phyloP scores from a whole-genome alignment of 35 echinoderm and acorn worm genomes.

The Heliocidaris tuberculata region DNA sequence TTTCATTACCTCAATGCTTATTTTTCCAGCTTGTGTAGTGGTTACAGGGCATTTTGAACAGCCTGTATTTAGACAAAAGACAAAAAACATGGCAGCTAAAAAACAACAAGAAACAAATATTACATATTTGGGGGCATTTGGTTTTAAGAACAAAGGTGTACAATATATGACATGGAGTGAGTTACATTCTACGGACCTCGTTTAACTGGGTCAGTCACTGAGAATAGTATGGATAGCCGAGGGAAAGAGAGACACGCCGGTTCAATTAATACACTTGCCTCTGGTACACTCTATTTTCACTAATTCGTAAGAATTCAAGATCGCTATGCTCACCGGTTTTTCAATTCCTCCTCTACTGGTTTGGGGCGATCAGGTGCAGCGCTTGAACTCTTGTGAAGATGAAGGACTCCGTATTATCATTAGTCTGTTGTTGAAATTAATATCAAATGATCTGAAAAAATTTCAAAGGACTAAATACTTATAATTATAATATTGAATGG shows the following conservation, averaged over 20 bases:
- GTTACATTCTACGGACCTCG: background rate
- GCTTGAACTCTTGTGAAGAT: background rate
- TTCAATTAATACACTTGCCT: background rate
- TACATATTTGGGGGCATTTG: background rate
- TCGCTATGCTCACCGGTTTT: background rate
- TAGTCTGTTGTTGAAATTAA: background rate
- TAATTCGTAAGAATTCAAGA: conserved; percentile 12
- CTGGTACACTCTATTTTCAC: background rate
- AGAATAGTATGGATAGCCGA: background rate
- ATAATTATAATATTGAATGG: no score
- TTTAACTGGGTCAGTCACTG: background rate
- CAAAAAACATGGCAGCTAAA: no score
- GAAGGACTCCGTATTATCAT: background rate
- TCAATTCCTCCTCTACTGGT: background rate
- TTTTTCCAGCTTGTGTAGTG: no score
- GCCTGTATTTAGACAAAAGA: no score
- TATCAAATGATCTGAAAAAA: background rate
- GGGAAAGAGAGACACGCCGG: background rate
- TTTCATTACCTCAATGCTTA: no score
- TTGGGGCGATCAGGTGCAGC: background rate
- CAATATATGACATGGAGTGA: background rate
- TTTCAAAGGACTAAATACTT: background rate
- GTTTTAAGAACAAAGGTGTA: background rate
- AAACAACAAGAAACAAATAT: background rate
- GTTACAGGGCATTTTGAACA: no score